A percentile compares a stretch with the other conserved stretches of the same genome.
These are phyloP conservation scores for Columba livia DNA, from an alignment of 2,113 vertebrate species.

Conservation along the genomic window DNA sequence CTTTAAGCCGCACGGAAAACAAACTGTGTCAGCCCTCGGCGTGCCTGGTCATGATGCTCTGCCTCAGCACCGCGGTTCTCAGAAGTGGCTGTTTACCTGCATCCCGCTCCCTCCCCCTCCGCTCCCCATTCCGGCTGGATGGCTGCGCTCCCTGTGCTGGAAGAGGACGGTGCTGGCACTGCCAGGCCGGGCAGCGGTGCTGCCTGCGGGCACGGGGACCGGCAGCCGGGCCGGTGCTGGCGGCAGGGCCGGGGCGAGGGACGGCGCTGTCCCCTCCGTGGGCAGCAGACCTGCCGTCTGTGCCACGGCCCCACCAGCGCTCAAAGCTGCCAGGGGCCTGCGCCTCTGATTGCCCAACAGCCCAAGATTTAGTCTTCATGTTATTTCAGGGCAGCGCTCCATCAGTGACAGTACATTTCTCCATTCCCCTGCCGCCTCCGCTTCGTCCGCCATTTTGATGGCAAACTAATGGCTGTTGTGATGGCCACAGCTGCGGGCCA, in stretches of 20 bases:
- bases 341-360: not conserved
- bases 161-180: not conserved
- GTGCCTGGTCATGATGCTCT: conserved; percentile 33
- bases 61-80: not conserved
- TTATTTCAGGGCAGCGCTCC: not conserved
- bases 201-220: not conserved
- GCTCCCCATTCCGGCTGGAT: not conserved
- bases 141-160: not conserved
- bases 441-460: not conserved
- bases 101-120: not conserved
- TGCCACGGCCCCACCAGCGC: accelerated
- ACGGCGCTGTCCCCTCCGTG: accelerated
- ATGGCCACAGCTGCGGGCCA: not conserved
- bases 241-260: not conserved
- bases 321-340: not conserved
- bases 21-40: conserved; percentile 45
- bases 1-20: conserved; percentile 19
- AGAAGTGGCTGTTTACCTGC: not conserved
- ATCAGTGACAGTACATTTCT: not conserved
- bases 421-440: not conserved
- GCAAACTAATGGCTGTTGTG: not conserved
- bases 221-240: not conserved
- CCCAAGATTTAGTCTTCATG: not conserved
- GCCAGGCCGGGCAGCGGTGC: not conserved
- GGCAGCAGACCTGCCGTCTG: not conserved